Base-by-base conservation (phyloP, 1,140 invertebrate species). In the Cotesia chilonis region DNA sequence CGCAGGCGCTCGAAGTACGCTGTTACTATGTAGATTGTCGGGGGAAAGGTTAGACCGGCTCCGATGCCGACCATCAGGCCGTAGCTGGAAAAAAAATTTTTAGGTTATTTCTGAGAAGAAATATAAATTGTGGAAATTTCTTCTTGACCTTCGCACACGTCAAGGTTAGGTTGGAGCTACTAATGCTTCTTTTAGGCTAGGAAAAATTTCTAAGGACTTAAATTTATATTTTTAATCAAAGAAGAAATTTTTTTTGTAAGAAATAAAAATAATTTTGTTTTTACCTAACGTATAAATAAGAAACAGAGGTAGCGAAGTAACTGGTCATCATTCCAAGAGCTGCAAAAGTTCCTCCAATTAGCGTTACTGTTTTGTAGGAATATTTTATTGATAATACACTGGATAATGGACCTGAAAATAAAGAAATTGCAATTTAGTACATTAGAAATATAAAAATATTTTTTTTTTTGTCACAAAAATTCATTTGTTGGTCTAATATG, bases 1-100 rank as follows among this genome's bases (percentile, higher is more conserved):
- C 94, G 88, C n/a, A 91, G 85, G 68, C 90, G 90, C 4, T 93
- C 90, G 82, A 96, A 96, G 81, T 96, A 96, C 55, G 92, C 91
- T 2, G 93, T 94, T 38, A 95, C 94, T 74, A 96, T 94, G 79
- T 95, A 94, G 12, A 96, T 92, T 0, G 94, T 95, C n/a, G 94
- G 94, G 6, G 94, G 93, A 83, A 94, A 94, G 0, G 92, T 91
- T 36, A 94, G 84, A 0, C 93, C 93, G 4, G 93, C 93, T 3
- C 93, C 93, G 54, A 91, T 90, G 20, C 93, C 93, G 9, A 94
- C 92, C 81, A 94, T 88, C 3, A 94, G 87, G 17, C 93, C 93
- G 85, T 93, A 94, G 85, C 93, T 94, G 81, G 55, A 87, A 72
- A 67, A 75, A 75, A 77, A 57, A 72, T 10, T 47, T 2, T 47